phyloP scores from a whole-genome alignment of 2,888 invertebrate genomes.

The Harpalus rufipes region DNA sequence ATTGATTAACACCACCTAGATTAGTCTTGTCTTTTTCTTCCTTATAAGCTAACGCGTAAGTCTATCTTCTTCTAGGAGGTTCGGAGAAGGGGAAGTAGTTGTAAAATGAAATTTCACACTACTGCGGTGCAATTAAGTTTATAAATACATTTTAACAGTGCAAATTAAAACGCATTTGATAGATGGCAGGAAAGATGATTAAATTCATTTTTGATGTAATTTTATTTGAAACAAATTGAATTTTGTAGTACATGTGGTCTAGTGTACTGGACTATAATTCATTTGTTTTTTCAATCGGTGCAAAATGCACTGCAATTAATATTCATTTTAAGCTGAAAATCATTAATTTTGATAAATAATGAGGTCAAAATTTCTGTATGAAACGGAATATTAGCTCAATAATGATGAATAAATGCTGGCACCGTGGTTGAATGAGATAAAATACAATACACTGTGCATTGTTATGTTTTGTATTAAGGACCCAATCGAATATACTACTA shows the following conservation, averaged over 20 bases:
- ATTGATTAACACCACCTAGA: conserved; percentile 53
- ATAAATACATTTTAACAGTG: conserved; percentile 59
- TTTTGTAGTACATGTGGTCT: neutral
- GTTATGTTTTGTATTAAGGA: neutral
- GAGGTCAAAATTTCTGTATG: neutral
- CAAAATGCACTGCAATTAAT: neutral
- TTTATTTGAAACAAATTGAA: neutral
- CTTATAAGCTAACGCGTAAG: neutral
- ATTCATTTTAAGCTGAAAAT: neutral
- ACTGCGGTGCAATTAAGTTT: conserved; percentile 52
- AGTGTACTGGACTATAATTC: neutral
- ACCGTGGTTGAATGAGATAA: neutral
- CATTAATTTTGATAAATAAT: neutral
- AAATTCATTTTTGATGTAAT: conserved; percentile 11
- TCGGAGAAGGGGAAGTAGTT: neutral
- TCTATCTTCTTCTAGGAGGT: conserved; percentile 6
- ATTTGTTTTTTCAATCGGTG: neutral
- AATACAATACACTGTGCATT: neutral
- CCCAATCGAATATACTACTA: no score
- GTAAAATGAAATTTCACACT: conserved; percentile 60
- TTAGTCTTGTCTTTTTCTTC: conserved; percentile 16
- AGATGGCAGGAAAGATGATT: neutral
- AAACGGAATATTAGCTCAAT: neutral
- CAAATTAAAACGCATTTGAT: conserved; percentile 21
- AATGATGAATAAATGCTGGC: neutral